These are phyloP conservation scores for Cotesia vestalis DNA, from an alignment of 1,140 invertebrate species.

Conservation along the genomic window DNA sequence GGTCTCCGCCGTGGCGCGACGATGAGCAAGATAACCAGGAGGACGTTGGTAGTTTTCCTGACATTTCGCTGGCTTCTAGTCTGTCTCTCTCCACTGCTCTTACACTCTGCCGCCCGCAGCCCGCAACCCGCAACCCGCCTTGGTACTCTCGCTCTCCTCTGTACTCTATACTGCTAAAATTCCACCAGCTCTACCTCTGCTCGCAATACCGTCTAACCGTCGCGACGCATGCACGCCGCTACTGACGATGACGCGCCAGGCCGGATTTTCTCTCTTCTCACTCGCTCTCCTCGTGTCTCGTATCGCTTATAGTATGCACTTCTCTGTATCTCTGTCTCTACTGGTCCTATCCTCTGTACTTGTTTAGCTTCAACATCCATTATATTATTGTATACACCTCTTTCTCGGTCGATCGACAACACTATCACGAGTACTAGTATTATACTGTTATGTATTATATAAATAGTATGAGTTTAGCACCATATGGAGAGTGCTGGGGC, in stretches of 20 bases:
- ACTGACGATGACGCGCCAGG: neutral
- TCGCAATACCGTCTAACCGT: slow-evolving; percentile 17
- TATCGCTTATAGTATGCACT: neutral
- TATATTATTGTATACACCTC: neutral
- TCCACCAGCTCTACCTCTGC: neutral
- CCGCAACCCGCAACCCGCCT: slow-evolving; percentile 17
- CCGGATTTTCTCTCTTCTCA: slow-evolving; percentile 17
- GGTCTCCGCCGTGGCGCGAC: slow-evolving; percentile 20
- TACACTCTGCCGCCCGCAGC: slow-evolving; percentile 4
- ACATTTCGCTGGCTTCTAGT: slow-evolving; percentile 35
- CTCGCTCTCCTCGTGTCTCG: slow-evolving; percentile 9
- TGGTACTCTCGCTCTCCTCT: neutral
- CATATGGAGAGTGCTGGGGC: too few relatives aligned
- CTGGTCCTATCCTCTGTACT: too few relatives aligned
- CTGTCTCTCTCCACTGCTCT: slow-evolving; percentile 12
- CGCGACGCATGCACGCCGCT: slow-evolving; percentile 23
- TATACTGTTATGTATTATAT: neutral
- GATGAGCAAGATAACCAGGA: slow-evolving; percentile 28
- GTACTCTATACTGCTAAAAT: too few relatives aligned
- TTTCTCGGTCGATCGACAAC: slow-evolving; percentile 8
- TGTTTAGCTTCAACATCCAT: too few relatives aligned
- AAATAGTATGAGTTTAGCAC: too few relatives aligned
- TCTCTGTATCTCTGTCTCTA: too few relatives aligned
- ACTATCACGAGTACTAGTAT: neutral
- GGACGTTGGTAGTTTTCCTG: slow-evolving; percentile 34